Conservation (phyloP, 2,113 vertebrate genomes). For the Psephotus haematonotus region DNA sequence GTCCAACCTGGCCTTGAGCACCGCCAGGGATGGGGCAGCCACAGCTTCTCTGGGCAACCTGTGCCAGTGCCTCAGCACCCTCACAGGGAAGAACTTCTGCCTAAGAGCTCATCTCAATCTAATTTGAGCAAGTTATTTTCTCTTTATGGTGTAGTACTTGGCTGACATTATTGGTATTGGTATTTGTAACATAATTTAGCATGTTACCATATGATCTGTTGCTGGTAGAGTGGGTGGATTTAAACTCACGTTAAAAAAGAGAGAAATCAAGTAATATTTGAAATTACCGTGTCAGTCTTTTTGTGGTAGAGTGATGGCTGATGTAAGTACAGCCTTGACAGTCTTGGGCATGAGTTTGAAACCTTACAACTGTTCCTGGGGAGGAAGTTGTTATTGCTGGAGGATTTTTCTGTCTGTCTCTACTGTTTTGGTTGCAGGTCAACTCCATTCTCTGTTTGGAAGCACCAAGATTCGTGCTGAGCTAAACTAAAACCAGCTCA, state of each 20-base stretch:
- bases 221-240: background rate
- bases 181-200: background rate
- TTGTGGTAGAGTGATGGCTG: background rate
- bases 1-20: background rate
- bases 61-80: background rate
- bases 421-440: background rate
- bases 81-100: background rate
- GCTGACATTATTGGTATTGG: background rate
- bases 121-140: background rate
- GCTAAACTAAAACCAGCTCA: background rate
- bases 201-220: background rate
- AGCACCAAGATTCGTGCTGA: background rate
- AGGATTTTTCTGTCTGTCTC: background rate
- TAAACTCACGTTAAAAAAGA: background rate
- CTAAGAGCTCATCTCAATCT: background rate
- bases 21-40: background rate
- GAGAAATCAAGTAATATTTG: background rate
- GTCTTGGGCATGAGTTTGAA: background rate
- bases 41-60: background rate
- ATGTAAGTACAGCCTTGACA: background rate
- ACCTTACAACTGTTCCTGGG: background rate
- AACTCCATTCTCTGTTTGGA: background rate
- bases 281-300: background rate
- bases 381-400: background rate
- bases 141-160: background rate